Percentiles rank a stretch among this genome's conserved stretches.
phyloP scores from a whole-genome alignment of 92 coral and sea anemone genomes.

The Phymanthus crucifer region DNA sequence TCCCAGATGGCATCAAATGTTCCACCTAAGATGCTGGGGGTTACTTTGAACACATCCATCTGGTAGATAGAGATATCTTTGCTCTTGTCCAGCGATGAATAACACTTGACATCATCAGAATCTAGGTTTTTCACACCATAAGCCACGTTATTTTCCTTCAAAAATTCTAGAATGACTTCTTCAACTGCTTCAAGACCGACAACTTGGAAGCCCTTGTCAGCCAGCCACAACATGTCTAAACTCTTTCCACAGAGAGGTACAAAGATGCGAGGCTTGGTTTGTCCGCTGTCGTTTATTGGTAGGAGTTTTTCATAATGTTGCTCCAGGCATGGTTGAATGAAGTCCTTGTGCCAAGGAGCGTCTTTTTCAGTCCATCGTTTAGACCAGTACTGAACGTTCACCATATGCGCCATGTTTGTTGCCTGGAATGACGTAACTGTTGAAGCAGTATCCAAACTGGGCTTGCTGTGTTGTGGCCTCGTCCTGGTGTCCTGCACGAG shows the following conservation, averaged over 20 bases:
- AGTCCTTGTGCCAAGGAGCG: slow-evolving; percentile 40
- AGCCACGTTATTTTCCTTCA: slow-evolving; percentile 54
- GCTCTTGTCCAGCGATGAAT: slow-evolving; percentile 38
- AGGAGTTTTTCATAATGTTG: slow-evolving; percentile 56
- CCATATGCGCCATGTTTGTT: background rate
- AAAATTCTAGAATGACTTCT: slow-evolving; percentile 51
- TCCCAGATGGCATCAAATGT: no score
- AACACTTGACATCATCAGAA: slow-evolving; percentile 20
- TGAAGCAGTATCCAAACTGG: no score
- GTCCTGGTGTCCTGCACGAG: slow-evolving; percentile 38
- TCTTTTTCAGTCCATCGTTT: slow-evolving; percentile 29
- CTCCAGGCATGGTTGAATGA: slow-evolving; percentile 41
- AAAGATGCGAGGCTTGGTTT: slow-evolving; percentile 44
- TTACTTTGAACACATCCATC: slow-evolving; percentile 43
- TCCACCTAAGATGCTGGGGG: no score
- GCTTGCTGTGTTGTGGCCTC: slow-evolving; percentile 45
- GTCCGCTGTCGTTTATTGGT: slow-evolving; percentile 29
- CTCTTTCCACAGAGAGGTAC: slow-evolving; percentile 75
- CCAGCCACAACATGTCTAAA: slow-evolving; percentile 67
- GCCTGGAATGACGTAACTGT: no score
- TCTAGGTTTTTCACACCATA: slow-evolving; percentile 30
- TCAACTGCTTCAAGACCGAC: slow-evolving; percentile 67
- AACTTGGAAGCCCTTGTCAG: slow-evolving; percentile 66
- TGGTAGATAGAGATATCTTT: slow-evolving; percentile 58
- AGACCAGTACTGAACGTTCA: slow-evolving; percentile 52